Evolutionary conservation across 2,113 vertebrate species (phyloP).

Genomic region (Dicrurus megarhynchus): DNA sequence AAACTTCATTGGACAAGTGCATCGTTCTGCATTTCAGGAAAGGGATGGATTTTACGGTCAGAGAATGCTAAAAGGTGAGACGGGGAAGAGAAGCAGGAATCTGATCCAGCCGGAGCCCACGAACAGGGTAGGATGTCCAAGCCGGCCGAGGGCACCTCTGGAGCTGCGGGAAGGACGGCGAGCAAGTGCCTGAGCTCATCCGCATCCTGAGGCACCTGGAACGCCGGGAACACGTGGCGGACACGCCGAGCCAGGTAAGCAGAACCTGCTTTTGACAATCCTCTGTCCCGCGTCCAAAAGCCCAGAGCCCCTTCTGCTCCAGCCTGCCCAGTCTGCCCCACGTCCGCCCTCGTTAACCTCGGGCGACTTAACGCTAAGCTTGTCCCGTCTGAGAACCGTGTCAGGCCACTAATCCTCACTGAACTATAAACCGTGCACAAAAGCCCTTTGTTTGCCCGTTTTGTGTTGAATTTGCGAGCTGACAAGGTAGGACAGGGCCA

Average conservation of each 20-base stretch:
- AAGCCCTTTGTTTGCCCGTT: constrained; percentile 21
- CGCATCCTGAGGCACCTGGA: background rate
- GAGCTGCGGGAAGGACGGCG: background rate
- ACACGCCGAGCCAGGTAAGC: background rate
- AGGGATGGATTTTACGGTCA: background rate
- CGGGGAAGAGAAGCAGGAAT: background rate
- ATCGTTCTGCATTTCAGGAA: background rate
- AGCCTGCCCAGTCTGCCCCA: background rate
- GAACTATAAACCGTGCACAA: background rate
- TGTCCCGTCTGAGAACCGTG: background rate
- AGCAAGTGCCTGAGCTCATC: background rate
- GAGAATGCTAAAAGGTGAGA: constrained; percentile 31
- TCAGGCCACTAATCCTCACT: background rate
- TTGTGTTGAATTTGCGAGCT: background rate
- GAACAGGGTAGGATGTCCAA: background rate
- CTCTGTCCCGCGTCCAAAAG: fast-evolving
- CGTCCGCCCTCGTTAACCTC: background rate
- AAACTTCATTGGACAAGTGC: constrained; percentile 64
- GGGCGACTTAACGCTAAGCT: background rate
- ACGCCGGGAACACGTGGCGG: background rate
- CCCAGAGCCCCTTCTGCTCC: background rate
- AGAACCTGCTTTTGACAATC: background rate
- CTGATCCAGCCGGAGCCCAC: background rate
- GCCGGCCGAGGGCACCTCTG: background rate
- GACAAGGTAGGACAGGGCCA: constrained; percentile 30